Conservation (phyloP, 1,140 invertebrate genomes). For the Aphelenchoides avenae region DNA sequence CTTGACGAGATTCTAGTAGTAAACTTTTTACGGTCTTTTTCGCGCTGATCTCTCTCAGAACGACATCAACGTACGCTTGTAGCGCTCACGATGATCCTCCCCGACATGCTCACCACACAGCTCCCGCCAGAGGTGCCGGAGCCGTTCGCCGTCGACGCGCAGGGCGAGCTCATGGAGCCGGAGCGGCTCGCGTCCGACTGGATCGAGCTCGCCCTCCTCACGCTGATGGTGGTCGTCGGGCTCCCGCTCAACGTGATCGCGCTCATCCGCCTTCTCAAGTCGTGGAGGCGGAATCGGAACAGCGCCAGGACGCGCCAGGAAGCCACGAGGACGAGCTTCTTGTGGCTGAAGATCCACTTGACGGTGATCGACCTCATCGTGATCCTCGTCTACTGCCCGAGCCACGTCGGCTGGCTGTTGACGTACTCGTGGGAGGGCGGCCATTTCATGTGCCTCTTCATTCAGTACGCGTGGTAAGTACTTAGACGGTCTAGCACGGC, state of each 20-base stretch:
- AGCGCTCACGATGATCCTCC: too few species aligned
- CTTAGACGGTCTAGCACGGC: too few species aligned
- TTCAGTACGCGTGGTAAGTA: constrained; percentile 42
- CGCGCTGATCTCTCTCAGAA: too few species aligned
- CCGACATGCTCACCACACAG: too few species aligned
- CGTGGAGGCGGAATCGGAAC: constrained; percentile 23
- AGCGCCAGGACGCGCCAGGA: constrained; percentile 45
- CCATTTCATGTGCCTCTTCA: constrained; percentile 35
- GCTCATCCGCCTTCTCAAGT: constrained; percentile 22
- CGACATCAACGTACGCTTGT: too few species aligned
- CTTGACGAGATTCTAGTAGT: too few species aligned
- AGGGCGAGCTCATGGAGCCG: too few species aligned
- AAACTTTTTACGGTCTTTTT: too few species aligned
- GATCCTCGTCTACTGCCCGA: constrained; percentile 39
- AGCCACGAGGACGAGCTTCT: constrained; percentile 34
- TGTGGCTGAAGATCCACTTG: constrained; percentile 47
- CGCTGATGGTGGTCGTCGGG: constrained; percentile 27
- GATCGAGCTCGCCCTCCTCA: constrained; percentile 35
- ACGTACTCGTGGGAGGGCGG: constrained; percentile 44
- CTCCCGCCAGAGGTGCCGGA: too few species aligned
- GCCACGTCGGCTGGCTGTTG: constrained; percentile 44
- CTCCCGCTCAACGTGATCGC: constrained; percentile 34
- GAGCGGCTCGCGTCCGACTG: constrained; percentile 28
- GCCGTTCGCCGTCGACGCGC: too few species aligned
- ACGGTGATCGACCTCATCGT: constrained; percentile 43